Conservation (phyloP, 2,888 invertebrate species). For the Atherix ibis region DNA sequence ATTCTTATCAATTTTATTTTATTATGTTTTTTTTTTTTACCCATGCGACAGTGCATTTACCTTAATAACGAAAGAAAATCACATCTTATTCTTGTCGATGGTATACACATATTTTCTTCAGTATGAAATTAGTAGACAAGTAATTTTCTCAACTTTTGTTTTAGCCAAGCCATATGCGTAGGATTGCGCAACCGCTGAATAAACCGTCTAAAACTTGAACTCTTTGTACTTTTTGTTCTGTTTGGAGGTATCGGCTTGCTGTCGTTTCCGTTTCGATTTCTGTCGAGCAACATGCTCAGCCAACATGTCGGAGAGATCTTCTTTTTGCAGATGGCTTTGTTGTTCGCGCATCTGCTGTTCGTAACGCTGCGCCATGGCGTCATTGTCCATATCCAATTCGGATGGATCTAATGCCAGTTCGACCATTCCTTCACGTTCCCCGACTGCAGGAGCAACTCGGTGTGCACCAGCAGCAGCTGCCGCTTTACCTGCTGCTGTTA, state of each 20-base stretch:
- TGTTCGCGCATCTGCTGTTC: slow-evolving; percentile 92
- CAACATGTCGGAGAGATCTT: slow-evolving; percentile 96
- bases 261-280: slow-evolving; percentile 86
- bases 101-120: too few relatives aligned
- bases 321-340: slow-evolving; percentile 72
- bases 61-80: too few relatives aligned
- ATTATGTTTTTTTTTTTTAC: too few relatives aligned
- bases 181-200: too few relatives aligned
- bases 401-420: slow-evolving; percentile 95
- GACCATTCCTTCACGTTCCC: slow-evolving; percentile 52
- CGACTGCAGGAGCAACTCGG: slow-evolving; percentile 19
- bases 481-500: slow-evolving; percentile 49
- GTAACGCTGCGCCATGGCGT: slow-evolving; percentile 89
- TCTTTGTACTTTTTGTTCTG: slow-evolving; percentile 95
- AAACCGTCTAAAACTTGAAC: slow-evolving; percentile 85
- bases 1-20: too few relatives aligned
- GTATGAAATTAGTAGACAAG: too few relatives aligned
- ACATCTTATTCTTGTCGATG: too few relatives aligned
- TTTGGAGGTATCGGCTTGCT: slow-evolving; percentile 78
- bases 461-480: slow-evolving; percentile 33
- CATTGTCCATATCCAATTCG: slow-evolving; percentile 88
- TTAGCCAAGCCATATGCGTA: too few relatives aligned
- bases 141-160: too few relatives aligned
- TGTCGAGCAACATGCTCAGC: slow-evolving; percentile 96
- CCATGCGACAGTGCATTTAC: too few relatives aligned